Conservation (phyloP, 2,797 vertebrate genomes). For the Ateles fusciceps region DNA sequence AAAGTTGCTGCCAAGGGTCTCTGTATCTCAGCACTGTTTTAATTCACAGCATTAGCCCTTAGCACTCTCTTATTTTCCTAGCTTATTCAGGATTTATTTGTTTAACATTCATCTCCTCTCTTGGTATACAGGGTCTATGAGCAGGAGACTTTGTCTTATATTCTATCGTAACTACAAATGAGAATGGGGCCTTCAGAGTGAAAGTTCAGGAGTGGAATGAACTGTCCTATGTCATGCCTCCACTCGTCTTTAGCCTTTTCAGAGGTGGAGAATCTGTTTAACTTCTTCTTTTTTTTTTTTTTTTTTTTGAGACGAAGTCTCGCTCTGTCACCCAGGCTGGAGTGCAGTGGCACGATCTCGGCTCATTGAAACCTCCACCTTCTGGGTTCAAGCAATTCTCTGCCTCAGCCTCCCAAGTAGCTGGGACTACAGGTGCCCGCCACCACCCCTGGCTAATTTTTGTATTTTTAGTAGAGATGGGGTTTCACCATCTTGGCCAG, state of each 20-base stretch:
- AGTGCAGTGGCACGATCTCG: no score
- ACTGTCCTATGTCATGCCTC: background rate
- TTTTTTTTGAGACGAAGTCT: background rate
- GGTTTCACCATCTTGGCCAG: no score
- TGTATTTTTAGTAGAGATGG: no score
- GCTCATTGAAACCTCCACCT: no score
- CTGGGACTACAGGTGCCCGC: no score
- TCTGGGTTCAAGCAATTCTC: no score
- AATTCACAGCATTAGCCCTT: background rate
- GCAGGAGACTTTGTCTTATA: background rate
- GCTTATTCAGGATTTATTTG: background rate
- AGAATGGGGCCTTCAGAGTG: background rate
- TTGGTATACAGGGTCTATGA: background rate
- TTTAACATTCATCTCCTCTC: background rate
- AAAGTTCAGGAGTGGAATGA: background rate
- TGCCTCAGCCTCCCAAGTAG: no score
- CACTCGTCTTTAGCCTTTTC: background rate
- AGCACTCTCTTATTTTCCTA: background rate
- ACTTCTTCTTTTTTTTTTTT: no score
- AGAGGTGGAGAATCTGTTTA: background rate
- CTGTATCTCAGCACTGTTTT: background rate
- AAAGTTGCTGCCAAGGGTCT: background rate
- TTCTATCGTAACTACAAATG: background rate
- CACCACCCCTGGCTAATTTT: no score
- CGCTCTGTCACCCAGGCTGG: no score